Evolutionary conservation across 2,888 invertebrate genomes (phyloP).

Genomic region (Ochropacha duplaris): DNA sequence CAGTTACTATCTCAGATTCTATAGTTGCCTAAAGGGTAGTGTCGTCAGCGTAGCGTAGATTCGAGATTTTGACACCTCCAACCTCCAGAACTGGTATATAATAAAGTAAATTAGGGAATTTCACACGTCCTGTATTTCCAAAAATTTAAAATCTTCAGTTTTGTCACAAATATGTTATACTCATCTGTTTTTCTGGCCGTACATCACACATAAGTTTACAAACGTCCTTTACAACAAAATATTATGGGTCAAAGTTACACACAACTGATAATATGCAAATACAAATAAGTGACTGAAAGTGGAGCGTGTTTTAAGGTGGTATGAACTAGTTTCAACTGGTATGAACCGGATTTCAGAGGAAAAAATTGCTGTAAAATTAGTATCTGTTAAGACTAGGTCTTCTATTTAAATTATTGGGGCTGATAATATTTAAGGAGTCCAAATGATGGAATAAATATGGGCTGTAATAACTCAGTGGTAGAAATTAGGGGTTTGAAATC

Average conservation of each 20-base stretch:
- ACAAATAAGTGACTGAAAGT: slow-evolving; percentile 39
- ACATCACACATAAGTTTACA: slow-evolving; percentile 24
- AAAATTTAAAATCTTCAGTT: too few species aligned
- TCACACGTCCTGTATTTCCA: background rate
- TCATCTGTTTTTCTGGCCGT: slow-evolving; percentile 22
- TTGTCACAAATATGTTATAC: background rate
- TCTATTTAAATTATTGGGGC: background rate
- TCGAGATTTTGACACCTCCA: too few species aligned
- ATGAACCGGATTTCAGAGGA: slow-evolving; percentile 19
- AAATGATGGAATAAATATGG: background rate
- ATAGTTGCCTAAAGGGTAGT: too few species aligned
- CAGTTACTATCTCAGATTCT: too few species aligned
- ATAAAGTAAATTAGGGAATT: too few species aligned
- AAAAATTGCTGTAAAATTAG: background rate
- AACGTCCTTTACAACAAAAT: slow-evolving; percentile 55
- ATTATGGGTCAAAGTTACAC: slow-evolving; percentile 75
- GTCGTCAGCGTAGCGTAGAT: too few species aligned
- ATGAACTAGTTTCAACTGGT: slow-evolving; percentile 12
- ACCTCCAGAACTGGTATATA: too few species aligned
- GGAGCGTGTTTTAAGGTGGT: slow-evolving; percentile 38
- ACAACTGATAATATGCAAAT: slow-evolving; percentile 50
- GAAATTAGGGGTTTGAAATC: too few species aligned
- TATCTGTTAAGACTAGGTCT: background rate
- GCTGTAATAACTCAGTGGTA: background rate
- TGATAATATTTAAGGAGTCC: background rate